Base-by-base conservation (phyloP, 2,797 vertebrate genomes). In the Rhadinocentrus ornatus region DNA sequence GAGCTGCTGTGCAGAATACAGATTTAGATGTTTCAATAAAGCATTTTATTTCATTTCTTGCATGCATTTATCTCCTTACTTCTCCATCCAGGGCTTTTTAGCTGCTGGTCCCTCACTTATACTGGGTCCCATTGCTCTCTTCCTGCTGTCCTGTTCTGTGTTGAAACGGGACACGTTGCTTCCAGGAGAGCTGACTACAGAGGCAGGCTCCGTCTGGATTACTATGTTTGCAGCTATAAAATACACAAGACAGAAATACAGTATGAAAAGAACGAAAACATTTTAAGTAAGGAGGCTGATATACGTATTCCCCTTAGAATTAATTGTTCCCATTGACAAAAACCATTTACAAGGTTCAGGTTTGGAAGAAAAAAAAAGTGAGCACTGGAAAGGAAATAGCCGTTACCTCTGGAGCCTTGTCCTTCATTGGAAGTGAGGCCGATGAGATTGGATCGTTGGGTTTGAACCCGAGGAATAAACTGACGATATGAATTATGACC, bases 11-110 rank as follows among this genome's bases (percentile, higher is more conserved):
- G 15, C 20, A 35, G 3, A 63, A 59, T 20, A 60, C 8, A 54
- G 27, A 9, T 50, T 10, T 20, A n/a, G 4, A 20, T 10, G 10
- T 53, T 2, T 68, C 44, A 29, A 3, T 10, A n/a, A 5, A 31
- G 16, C 20, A 44, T 1, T 15, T 20, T 2, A 3, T 12, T 54
- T 29, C 24, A 52, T 22, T 27, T 34, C 6, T 29, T 20, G 8
- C 64, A 27, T 4, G 26, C 18, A 4, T 44, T 10, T 32, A 16
- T 50, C 55, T 13, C 27, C 91, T 91, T 95, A 99, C 98, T 97
- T 99, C 76, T 96, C 96, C 91, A 97, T 87, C 97, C 97, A 98
- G 0, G 96, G 95, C 66, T 99, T 99, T 93, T 98, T 99, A 72
- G 85, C 29, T 0, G 91, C 90, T 0, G 96, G 95, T 3, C 94